Conservation (phyloP, 2,113 vertebrate species). For the Tringa solitaria region DNA sequence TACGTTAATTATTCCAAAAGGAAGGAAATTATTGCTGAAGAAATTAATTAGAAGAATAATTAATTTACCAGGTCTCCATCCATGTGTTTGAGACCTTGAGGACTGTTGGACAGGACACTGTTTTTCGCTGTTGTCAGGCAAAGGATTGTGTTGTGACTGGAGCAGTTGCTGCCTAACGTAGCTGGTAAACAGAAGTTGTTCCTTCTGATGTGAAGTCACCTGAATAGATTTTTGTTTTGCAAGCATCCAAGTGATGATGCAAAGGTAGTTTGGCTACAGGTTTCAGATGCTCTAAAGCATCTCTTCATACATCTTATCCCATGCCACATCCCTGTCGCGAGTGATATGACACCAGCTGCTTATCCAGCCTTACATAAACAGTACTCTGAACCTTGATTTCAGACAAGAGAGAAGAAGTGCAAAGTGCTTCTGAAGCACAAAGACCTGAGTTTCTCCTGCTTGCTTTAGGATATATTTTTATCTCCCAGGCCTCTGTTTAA, state of each 20-base stretch:
- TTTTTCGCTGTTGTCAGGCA: background rate
- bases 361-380: background rate
- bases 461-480: background rate
- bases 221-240: background rate
- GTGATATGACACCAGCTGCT: background rate
- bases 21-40: background rate
- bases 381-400: background rate
- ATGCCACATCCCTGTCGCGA: background rate
- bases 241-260: background rate
- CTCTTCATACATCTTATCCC: background rate
- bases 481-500: background rate
- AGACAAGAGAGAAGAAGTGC: background rate
- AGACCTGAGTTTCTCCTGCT: background rate
- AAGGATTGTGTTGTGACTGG: rapidly evolving
- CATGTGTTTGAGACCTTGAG: background rate
- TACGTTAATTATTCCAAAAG: background rate
- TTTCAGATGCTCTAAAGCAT: background rate
- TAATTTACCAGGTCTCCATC: background rate
- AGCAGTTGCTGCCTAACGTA: background rate
- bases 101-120: background rate
- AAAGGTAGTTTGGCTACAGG: background rate
- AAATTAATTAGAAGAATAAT: background rate
- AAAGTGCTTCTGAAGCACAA: background rate
- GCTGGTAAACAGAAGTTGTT: background rate
- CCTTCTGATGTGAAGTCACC: background rate